Evolutionary conservation across 1,140 invertebrate genomes (phyloP), one percentile per base, ranked within the genome.

Genomic region (Musca domestica): DNA sequence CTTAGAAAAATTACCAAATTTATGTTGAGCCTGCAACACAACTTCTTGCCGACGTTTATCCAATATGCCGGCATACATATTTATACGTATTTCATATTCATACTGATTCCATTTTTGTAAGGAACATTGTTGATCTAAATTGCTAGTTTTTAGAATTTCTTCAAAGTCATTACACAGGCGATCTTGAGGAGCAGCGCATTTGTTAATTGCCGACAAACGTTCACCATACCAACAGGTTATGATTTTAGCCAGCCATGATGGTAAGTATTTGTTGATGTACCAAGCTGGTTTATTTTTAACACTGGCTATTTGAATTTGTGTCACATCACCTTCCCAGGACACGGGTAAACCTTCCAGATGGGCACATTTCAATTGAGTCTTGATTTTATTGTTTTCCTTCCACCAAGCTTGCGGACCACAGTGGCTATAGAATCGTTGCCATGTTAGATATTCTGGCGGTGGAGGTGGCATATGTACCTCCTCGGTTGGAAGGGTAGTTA

Each of bases 241-340:
- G 63, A 86, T 81, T 17, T 87, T 81, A 34, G 80, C 83, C 14
- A 91, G 64, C 74, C 85, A 82, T 1, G 79, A 72, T 0, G 91
- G 91, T 20, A 92, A 74, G 76, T 86, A 82, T 54, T 73, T 88
- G 19, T 85, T 75, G 2, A 88, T 78, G 14, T 89, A 71, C 49
- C 83, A 79, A 20, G 83, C 87, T 58, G 88, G 84, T 64, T 83
- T 84, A 73, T 93, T 93, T 17, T 79, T 81, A 1, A 91, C 83
- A 12, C 83, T 86, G 51, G 82, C 86, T 6, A 93, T 77, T 70
- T 85, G 85, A 1, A 91, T 86, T 61, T 89, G 87, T 3, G 85
- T 85, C 0, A 92, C 85, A 72, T 88, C 90, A 34, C 91, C 91
- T 70, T 91, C 87, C 91, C 91, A 92, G 46, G 86, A 85, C 4